Evolutionary conservation across 2,797 vertebrate genomes (phyloP).

Genomic region (Chiroxiphia lanceolata): DNA sequence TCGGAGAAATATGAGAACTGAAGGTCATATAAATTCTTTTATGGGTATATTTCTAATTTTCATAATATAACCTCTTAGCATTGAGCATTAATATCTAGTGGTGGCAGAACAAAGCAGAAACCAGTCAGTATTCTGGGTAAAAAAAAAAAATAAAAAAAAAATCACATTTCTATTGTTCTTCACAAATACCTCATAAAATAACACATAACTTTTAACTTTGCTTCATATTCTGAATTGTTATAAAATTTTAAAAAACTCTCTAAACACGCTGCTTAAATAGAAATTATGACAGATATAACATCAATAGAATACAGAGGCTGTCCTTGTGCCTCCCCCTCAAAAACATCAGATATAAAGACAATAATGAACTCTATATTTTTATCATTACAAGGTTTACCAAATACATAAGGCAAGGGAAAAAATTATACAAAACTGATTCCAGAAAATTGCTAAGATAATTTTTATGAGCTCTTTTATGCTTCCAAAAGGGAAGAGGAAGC

Average conservation of each 20-base stretch:
- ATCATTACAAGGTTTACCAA: not conserved
- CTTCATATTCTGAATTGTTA: not conserved
- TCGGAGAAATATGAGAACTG: constrained; percentile 43
- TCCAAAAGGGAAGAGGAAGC: not conserved
- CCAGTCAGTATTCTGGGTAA: not conserved
- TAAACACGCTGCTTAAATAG: constrained; percentile 4
- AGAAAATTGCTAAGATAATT: not conserved
- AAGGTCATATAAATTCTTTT: constrained; percentile 64
- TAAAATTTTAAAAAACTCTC: not conserved
- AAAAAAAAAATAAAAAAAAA: not conserved
- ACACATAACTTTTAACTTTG: constrained; percentile 3
- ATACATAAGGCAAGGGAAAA: not conserved
- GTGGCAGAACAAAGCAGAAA: constrained; percentile 37
- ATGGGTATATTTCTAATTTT: constrained; percentile 51
- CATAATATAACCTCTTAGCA: constrained; percentile 45
- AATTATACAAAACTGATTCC: not conserved
- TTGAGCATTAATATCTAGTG: not conserved
- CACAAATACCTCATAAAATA: constrained; percentile 9
- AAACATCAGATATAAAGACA: not conserved
- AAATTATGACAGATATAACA: not conserved
- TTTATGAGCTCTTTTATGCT: constrained; percentile 2
- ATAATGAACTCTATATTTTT: not conserved
- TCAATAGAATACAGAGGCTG: not conserved
- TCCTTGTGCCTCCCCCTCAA: constrained; percentile 8
- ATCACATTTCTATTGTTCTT: not conserved